These are phyloP conservation scores for Whitmania pigra DNA, from an alignment of 1,140 invertebrate species.

Conservation along the genomic window DNA sequence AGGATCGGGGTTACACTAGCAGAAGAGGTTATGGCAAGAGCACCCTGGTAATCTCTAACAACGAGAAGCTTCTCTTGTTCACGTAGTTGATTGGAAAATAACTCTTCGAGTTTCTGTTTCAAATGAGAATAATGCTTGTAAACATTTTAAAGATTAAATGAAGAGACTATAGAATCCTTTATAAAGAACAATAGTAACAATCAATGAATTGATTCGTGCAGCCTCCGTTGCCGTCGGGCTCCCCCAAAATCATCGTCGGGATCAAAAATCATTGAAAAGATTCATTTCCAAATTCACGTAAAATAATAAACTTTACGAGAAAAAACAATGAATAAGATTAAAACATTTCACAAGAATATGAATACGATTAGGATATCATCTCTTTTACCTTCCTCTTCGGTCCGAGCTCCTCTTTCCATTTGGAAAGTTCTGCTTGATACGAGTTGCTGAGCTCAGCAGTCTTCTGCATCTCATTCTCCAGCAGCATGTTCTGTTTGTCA, in stretches of 20 bases:
- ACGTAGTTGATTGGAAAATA: neutral
- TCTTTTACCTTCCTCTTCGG: constrained; percentile 74
- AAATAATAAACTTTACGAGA: too few species aligned
- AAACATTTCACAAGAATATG: too few species aligned
- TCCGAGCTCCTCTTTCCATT: constrained; percentile 78
- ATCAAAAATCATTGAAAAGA: too few species aligned
- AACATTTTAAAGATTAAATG: neutral
- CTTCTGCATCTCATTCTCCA: constrained; percentile 90
- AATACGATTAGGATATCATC: neutral
- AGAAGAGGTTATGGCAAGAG: neutral
- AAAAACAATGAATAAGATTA: too few species aligned
- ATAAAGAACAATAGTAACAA: too few species aligned
- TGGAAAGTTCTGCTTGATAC: constrained; percentile 66
- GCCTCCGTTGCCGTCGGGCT: too few species aligned
- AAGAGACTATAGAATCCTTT: neutral
- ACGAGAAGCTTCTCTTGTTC: neutral
- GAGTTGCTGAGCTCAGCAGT: constrained; percentile 82
- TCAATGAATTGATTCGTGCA: too few species aligned
- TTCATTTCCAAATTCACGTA: too few species aligned
- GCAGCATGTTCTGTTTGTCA: constrained; percentile 66
- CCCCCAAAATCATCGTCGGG: too few species aligned
- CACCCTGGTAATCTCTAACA: neutral
- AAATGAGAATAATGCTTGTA: neutral
- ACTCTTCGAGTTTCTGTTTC: neutral
- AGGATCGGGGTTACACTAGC: neutral